phyloP scores from a whole-genome alignment of 2,113 vertebrate species.

The Ageneiosus marmoratus region DNA sequence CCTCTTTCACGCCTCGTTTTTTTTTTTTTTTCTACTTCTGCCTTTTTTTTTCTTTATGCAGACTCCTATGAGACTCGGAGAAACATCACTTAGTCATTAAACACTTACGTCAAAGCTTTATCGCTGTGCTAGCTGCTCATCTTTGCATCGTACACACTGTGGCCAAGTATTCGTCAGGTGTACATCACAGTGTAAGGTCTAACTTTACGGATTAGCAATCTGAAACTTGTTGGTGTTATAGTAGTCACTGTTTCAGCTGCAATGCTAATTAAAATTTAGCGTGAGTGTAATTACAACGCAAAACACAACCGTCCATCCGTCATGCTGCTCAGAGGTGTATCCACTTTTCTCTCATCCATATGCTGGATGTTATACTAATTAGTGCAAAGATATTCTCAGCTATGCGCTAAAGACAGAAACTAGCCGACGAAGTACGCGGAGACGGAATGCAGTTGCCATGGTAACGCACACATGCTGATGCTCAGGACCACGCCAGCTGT shows the following conservation, averaged over 20 bases:
- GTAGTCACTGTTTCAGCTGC: background rate
- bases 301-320: background rate
- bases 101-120: background rate
- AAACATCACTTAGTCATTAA: background rate
- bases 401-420: background rate
- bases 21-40: background rate
- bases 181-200: background rate
- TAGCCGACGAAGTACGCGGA: background rate
- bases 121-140: background rate
- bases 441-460: slow-evolving; percentile 25
- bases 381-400: slow-evolving; percentile 39
- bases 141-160: background rate
- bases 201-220: background rate
- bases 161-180: too few species aligned
- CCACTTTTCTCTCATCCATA: slow-evolving; percentile 15
- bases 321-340: background rate
- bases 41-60: background rate
- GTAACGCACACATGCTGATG: background rate
- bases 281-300: background rate
- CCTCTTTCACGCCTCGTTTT: background rate
- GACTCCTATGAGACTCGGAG: background rate
- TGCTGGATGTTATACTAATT: slow-evolving; percentile 31
- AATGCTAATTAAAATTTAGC: slow-evolving; percentile 23
- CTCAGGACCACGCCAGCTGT: slow-evolving; percentile 3
- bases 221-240: background rate